Conservation (phyloP, 2,797 vertebrate species). For the Chanos chanos region DNA sequence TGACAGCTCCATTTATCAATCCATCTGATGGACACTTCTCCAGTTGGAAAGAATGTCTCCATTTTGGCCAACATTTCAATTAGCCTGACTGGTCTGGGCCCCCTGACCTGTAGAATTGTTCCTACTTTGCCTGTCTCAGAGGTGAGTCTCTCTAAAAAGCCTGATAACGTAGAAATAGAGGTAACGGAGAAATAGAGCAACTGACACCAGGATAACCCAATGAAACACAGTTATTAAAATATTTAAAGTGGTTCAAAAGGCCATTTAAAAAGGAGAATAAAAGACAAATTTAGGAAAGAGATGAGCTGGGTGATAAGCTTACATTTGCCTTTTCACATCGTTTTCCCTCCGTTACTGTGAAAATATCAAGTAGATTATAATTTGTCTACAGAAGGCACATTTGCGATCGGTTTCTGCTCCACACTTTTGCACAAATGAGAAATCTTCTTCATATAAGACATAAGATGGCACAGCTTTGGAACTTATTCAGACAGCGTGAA, state of each 20-base stretch:
- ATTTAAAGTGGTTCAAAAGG: no score
- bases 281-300: no score
- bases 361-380: constrained; percentile 42
- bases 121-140: constrained; percentile 15
- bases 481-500: constrained; percentile 23
- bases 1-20: constrained; percentile 72
- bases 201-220: no score
- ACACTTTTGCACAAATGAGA: constrained; percentile 30
- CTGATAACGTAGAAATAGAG: no score
- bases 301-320: no score
- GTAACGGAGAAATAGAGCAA: no score
- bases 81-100: not conserved
- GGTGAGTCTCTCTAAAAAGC: constrained; percentile 20
- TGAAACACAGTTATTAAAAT: no score
- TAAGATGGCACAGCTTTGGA: constrained; percentile 15
- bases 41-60: constrained; percentile 48
- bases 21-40: constrained; percentile 58
- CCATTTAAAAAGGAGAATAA: no score
- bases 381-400: constrained; percentile 38
- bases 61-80: constrained; percentile 34
- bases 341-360: constrained; percentile 29
- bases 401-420: constrained; percentile 32
- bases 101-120: constrained; percentile 19
- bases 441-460: constrained; percentile 22
- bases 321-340: constrained; percentile 22